Evolutionary conservation across 2,888 invertebrate genomes (phyloP).

Genomic region (Pyrocoelia pectoralis): DNA sequence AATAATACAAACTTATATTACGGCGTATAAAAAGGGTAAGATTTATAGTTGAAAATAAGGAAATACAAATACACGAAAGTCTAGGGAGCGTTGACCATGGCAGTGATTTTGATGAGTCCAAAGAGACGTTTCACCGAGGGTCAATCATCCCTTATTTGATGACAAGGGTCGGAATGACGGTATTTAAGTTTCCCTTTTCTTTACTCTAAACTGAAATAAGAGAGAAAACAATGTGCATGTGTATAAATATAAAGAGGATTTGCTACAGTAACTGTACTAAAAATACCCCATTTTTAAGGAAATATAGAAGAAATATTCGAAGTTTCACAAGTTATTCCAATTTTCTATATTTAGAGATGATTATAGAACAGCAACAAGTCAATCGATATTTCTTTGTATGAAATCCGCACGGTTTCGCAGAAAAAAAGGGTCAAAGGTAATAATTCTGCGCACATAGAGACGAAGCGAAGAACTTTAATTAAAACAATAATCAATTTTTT

Average conservation of each 20-base stretch:
- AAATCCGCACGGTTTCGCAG: background rate
- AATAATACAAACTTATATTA: background rate
- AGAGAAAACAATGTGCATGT: slow-evolving; percentile 17
- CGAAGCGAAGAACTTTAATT: slow-evolving; percentile 24
- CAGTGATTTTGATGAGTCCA: slow-evolving; percentile 51
- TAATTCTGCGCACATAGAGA: slow-evolving; percentile 22
- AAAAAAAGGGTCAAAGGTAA: slow-evolving; percentile 11
- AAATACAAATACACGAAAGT: slow-evolving; percentile 5
- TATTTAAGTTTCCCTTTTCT: slow-evolving; percentile 40
- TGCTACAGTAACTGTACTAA: too few relatives aligned
- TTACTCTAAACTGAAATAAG: slow-evolving; percentile 25
- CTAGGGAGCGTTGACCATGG: slow-evolving; percentile 26
- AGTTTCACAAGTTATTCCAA: too few relatives aligned
- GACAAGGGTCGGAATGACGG: slow-evolving; percentile 45
- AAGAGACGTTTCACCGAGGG: slow-evolving; percentile 48
- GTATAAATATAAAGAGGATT: slow-evolving; percentile 7
- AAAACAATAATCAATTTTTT: slow-evolving; percentile 21
- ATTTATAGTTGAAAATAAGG: slow-evolving; percentile 17
- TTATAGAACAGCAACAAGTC: background rate
- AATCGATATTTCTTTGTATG: background rate
- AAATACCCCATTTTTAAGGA: too few relatives aligned
- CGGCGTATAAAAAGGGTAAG: background rate
- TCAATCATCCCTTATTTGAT: slow-evolving; percentile 52
- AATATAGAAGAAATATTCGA: too few relatives aligned
- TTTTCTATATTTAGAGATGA: too few relatives aligned